A percentile compares a stretch with the other conserved stretches of the same genome.
Evolutionary conservation across 2,113 vertebrate species (phyloP).

Genomic region (Brevimyrus niger): DNA sequence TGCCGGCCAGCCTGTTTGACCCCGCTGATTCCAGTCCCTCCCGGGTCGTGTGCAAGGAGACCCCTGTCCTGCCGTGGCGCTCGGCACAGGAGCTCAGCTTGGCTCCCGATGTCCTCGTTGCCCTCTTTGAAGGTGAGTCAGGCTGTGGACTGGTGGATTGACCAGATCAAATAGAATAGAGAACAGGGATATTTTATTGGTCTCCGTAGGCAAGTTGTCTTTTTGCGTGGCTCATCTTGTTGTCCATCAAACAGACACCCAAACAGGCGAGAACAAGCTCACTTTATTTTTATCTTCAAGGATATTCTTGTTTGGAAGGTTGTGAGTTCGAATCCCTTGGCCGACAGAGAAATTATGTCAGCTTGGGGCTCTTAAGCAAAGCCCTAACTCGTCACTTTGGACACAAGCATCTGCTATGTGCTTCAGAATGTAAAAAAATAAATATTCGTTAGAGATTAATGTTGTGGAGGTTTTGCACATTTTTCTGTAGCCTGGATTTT

Average conservation of each 20-base stretch:
- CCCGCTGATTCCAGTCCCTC: conserved; percentile 72
- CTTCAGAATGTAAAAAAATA: neutral
- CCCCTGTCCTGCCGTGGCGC: conserved; percentile 81
- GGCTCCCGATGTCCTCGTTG: conserved; percentile 64
- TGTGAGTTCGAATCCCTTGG: neutral
- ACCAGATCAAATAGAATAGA: neutral
- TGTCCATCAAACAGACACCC: neutral
- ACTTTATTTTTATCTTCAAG: neutral
- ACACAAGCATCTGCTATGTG: neutral
- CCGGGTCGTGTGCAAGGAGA: conserved; percentile 71
- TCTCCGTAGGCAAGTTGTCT: neutral
- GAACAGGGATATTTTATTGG: neutral
- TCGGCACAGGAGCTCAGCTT: conserved; percentile 65
- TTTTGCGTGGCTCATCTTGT: neutral
- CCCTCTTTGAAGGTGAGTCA: conserved; percentile 74
- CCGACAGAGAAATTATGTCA: neutral
- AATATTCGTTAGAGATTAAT: neutral
- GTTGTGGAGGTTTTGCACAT: neutral
- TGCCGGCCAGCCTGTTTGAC: conserved; percentile 75
- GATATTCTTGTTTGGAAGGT: neutral
- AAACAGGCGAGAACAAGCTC: neutral
- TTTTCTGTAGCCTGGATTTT: neutral
- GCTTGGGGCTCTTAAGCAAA: neutral
- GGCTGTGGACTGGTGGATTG: neutral
- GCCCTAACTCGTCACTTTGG: neutral